These are phyloP conservation scores for Schizopygopsis malacanthus DNA, from an alignment of 2,797 vertebrate species.

Conservation along the genomic window DNA sequence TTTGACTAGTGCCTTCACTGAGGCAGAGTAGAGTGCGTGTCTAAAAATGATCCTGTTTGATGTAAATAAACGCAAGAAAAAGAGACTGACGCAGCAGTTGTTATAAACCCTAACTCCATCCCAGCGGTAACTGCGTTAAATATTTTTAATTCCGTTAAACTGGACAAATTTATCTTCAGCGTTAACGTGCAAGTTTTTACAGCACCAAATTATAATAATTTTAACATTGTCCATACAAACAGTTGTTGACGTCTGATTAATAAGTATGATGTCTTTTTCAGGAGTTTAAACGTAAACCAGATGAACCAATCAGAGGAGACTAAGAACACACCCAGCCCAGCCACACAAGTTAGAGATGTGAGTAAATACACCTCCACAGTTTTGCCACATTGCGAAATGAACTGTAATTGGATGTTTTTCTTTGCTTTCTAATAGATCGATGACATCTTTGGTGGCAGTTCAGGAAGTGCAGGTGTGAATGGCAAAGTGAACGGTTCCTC, in stretches of 20 bases:
- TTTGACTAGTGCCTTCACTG: too few relatives aligned
- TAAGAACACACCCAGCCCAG: slow-evolving; percentile 76
- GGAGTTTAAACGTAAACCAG: slow-evolving; percentile 87
- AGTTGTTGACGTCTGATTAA: not conserved
- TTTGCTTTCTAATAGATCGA: slow-evolving; percentile 80
- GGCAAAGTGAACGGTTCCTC: slow-evolving; percentile 86
- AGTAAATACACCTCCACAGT: slow-evolving; percentile 7
- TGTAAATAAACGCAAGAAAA: too few relatives aligned
- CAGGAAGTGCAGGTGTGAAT: slow-evolving; percentile 79
- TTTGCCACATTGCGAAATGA: not conserved
- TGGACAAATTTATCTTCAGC: too few relatives aligned
- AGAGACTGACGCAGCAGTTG: too few relatives aligned
- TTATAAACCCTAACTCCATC: too few relatives aligned
- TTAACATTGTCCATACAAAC: not conserved
- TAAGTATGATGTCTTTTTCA: slow-evolving; percentile 52
- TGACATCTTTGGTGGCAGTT: slow-evolving; percentile 84
- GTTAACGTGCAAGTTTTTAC: not conserved
- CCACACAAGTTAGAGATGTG: slow-evolving; percentile 82
- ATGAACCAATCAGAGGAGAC: slow-evolving; percentile 83
- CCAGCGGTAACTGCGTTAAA: too few relatives aligned
- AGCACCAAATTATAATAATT: not conserved
- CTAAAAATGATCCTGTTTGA: too few relatives aligned
- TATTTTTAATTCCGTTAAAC: too few relatives aligned
- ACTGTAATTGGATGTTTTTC: not conserved
- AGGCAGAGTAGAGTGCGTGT: too few relatives aligned